phyloP scores from a whole-genome alignment of 2,797 vertebrate genomes.

The Syngnathus acus region DNA sequence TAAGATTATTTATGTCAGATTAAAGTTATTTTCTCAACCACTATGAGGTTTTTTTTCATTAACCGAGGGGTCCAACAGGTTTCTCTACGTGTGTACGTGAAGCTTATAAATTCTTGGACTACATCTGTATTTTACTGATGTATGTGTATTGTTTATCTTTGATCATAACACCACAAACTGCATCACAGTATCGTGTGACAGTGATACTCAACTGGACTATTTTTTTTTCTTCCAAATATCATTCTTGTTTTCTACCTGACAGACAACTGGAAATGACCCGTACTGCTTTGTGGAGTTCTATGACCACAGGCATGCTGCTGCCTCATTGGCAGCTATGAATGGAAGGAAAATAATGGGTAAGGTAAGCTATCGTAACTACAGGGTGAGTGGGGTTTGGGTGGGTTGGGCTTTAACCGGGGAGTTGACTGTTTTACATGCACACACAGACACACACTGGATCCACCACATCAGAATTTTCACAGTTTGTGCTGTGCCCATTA shows the following conservation, averaged over 20 bases:
- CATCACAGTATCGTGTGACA: not conserved
- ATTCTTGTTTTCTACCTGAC: constrained; percentile 46
- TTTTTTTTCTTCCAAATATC: constrained; percentile 22
- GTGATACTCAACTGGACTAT: not conserved
- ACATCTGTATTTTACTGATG: not conserved
- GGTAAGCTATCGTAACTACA: constrained; percentile 83
- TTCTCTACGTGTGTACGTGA: not conserved
- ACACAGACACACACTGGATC: not conserved
- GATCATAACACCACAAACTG: constrained; percentile 1
- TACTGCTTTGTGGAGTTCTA: constrained; percentile 99
- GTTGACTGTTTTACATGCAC: not conserved
- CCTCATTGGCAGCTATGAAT: constrained; percentile 95
- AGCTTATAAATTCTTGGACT: not conserved
- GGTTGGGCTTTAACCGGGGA: constrained; percentile 20
- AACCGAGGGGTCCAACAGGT: no score
- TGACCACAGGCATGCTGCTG: constrained; percentile 94
- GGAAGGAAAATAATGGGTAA: constrained; percentile 99
- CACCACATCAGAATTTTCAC: not conserved
- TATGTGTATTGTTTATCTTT: not conserved
- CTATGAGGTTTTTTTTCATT: not conserved
- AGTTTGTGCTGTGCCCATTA: not conserved
- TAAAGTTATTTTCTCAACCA: no score
- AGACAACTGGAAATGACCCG: constrained; percentile 95
- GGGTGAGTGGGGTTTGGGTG: constrained; percentile 68
- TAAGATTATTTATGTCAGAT: no score